Evolutionary conservation across 2,888 invertebrate species (phyloP).

Genomic region (Listrodromus nycthemerus): DNA sequence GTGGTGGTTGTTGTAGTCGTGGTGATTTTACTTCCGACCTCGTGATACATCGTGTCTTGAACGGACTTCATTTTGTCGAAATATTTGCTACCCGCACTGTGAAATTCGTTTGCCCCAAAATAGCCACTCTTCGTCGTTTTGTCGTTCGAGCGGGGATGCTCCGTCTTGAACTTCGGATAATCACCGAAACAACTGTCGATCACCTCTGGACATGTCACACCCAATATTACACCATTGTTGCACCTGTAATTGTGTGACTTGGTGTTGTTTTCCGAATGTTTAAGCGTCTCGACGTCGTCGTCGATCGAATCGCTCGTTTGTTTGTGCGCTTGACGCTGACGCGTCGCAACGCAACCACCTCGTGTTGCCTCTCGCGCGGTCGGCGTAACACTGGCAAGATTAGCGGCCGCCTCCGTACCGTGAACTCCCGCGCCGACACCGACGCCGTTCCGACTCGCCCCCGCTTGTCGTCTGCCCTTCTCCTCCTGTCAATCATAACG

Average conservation of each 20-base stretch:
- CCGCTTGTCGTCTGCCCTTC: slow-evolving; percentile 78
- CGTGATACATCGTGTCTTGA: slow-evolving; percentile 72
- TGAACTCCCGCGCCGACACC: slow-evolving; percentile 76
- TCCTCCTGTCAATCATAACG: slow-evolving; percentile 76
- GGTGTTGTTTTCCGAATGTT: slow-evolving; percentile 68
- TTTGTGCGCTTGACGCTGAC: slow-evolving; percentile 76
- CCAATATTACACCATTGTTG: slow-evolving; percentile 67
- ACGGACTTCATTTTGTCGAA: slow-evolving; percentile 77
- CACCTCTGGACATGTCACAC: slow-evolving; percentile 66
- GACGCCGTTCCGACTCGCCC: slow-evolving; percentile 76
- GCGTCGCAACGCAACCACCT: slow-evolving; percentile 69
- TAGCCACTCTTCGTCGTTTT: slow-evolving; percentile 72
- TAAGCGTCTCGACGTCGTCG: slow-evolving; percentile 63
- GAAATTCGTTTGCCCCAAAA: slow-evolving; percentile 52
- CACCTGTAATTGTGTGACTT: slow-evolving; percentile 51
- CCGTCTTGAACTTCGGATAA: slow-evolving; percentile 73
- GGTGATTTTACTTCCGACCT: slow-evolving; percentile 26
- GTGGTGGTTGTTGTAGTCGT: too few species aligned
- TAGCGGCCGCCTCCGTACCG: slow-evolving; percentile 80
- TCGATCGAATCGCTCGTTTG: slow-evolving; percentile 61
- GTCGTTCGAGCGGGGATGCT: slow-evolving; percentile 77
- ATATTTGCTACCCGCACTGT: slow-evolving; percentile 68
- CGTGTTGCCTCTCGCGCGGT: slow-evolving; percentile 82
- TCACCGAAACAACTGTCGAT: slow-evolving; percentile 62
- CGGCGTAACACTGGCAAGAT: slow-evolving; percentile 83